phyloP scores from a whole-genome alignment of 2,113 vertebrate genomes.

The Spea bombifrons region DNA sequence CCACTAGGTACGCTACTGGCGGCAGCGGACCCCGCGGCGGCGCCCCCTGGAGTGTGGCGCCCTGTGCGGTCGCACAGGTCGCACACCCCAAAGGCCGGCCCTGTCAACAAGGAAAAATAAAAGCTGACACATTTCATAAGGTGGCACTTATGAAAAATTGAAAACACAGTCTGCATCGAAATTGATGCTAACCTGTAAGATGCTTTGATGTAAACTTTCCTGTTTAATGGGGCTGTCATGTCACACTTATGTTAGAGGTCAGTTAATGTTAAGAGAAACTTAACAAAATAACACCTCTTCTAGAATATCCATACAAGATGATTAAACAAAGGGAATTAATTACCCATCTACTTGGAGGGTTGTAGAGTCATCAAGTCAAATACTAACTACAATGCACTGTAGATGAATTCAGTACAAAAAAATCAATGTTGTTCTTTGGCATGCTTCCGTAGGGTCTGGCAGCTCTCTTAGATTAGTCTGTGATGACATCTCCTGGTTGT shows the following conservation, averaged over 20 bases:
- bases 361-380: slow-evolving; percentile 25
- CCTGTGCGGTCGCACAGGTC: too few species aligned
- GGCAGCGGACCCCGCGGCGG: too few species aligned
- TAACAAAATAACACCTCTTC: not conserved
- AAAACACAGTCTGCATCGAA: too few species aligned
- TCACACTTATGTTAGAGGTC: not conserved
- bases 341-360: slow-evolving; percentile 15
- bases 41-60: too few species aligned
- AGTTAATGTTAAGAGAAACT: not conserved
- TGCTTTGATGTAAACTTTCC: too few species aligned
- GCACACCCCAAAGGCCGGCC: too few species aligned
- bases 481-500: slow-evolving; percentile 40
- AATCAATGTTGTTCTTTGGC: slow-evolving; percentile 20
- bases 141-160: too few species aligned
- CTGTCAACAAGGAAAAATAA: too few species aligned
- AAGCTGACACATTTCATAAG: too few species aligned
- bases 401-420: slow-evolving; percentile 18
- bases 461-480: slow-evolving; percentile 22
- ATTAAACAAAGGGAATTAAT: slow-evolving; percentile 30
- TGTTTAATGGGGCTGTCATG: too few species aligned
- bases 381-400: slow-evolving; percentile 13
- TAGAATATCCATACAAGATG: not conserved
- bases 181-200: too few species aligned
- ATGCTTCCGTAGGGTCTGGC: not conserved
- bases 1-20: too few species aligned